Conservation (phyloP, 2,113 vertebrate species). For the Thamnaconus septentrionalis region DNA sequence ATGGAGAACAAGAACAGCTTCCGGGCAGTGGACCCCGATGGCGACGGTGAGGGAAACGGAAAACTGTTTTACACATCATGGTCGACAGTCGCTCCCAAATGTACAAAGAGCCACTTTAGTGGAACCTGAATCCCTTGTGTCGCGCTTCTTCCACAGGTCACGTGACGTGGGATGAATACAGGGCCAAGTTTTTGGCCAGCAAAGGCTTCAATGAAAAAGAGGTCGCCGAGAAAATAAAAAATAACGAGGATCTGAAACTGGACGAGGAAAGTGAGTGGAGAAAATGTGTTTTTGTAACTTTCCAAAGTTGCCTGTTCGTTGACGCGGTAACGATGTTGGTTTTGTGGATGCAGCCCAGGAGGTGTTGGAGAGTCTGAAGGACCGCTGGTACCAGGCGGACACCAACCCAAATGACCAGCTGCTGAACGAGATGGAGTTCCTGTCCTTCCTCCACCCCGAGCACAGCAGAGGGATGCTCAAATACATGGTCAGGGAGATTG, state of each 20-base stretch:
- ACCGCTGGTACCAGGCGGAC: conserved; percentile 97
- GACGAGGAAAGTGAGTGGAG: conserved; percentile 92
- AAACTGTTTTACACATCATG: background rate
- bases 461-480: conserved; percentile 94
- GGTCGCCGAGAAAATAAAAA: conserved; percentile 86
- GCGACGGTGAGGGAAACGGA: conserved; percentile 79
- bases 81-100: background rate
- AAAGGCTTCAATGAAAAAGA: conserved; percentile 92
- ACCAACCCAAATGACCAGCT: conserved; percentile 87
- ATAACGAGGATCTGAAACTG: conserved; percentile 89
- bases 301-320: background rate
- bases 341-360: conserved; percentile 84
- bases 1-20: conserved; percentile 91
- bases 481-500: conserved; percentile 96
- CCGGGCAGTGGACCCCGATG: conserved; percentile 88
- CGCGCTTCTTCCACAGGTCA: conserved; percentile 70
- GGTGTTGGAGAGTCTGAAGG: conserved; percentile 92
- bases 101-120: background rate
- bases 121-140: background rate
- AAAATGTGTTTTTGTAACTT: background rate
- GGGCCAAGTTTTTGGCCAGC: conserved; percentile 90
- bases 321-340: background rate
- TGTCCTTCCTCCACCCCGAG: conserved; percentile 94
- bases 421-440: conserved; percentile 89
- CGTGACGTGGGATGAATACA: conserved; percentile 95